phyloP scores from a whole-genome alignment of 2,113 vertebrate species.

The Pteruthius melanotis region DNA sequence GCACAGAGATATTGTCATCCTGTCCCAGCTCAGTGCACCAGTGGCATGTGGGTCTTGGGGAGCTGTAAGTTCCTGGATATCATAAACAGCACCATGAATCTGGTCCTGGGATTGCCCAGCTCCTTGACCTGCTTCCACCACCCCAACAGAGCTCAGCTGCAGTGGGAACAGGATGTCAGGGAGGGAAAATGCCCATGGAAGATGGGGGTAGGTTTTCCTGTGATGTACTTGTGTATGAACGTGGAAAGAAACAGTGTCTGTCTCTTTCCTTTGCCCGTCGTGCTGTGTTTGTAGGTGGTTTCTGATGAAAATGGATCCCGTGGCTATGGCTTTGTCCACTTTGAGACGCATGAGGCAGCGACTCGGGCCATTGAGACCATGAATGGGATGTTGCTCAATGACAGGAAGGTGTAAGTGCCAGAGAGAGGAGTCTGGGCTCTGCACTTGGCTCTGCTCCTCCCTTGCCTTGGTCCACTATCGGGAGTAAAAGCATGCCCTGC shows the following conservation, averaged over 20 bases:
- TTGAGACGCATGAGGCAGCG: slow-evolving; percentile 93
- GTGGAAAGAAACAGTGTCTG: neutral
- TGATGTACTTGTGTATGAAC: rapidly evolving
- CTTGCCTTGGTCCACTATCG: rapidly evolving
- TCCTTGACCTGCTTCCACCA: neutral
- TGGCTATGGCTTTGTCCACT: slow-evolving; percentile 96
- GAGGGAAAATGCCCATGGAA: neutral
- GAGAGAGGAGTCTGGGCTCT: neutral
- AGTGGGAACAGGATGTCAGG: rapidly evolving
- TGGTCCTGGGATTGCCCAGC: neutral
- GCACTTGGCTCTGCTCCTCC: neutral
- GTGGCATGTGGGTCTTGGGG: neutral
- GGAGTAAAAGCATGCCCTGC: neutral
- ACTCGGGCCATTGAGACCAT: slow-evolving; percentile 90
- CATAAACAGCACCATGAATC: neutral
- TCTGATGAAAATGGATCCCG: slow-evolving; percentile 93
- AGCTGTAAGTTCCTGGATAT: neutral
- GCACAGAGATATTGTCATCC: neutral
- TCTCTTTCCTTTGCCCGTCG: rapidly evolving
- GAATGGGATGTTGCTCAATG: slow-evolving; percentile 97
- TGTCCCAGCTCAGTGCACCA: neutral
- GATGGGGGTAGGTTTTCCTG: neutral
- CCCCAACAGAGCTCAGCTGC: neutral
- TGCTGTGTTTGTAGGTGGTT: slow-evolving; percentile 78
- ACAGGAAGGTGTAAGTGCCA: slow-evolving; percentile 90